phyloP scores from a whole-genome alignment of 2,113 vertebrate genomes.

The Ictalurus punctatus region DNA sequence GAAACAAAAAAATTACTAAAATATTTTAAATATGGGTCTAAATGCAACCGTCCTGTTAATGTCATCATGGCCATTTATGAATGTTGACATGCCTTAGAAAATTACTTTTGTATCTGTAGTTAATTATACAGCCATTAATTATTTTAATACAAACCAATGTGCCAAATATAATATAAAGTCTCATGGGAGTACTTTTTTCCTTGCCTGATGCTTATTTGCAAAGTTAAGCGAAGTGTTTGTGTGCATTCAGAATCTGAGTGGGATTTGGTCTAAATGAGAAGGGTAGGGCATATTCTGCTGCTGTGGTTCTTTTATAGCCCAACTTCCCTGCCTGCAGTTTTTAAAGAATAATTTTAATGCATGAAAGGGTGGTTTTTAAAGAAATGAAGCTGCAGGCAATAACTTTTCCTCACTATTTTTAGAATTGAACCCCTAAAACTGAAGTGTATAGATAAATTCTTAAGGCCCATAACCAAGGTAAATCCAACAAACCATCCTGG shows the following conservation, averaged over 20 bases:
- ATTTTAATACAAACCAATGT: slow-evolving; percentile 25
- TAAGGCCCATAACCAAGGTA: background rate
- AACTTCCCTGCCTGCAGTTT: slow-evolving; percentile 36
- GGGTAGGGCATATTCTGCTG: slow-evolving; percentile 50
- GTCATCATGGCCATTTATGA: slow-evolving; percentile 15
- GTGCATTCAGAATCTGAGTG: slow-evolving; percentile 37
- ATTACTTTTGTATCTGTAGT: slow-evolving; percentile 28
- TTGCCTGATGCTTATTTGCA: background rate
- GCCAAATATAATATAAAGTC: slow-evolving; percentile 45
- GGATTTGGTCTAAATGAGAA: slow-evolving; percentile 33
- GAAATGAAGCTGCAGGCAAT: background rate
- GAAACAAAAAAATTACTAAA: background rate
- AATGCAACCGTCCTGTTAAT: background rate
- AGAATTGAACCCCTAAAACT: background rate
- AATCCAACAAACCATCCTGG: background rate
- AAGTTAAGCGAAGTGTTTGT: slow-evolving; percentile 6
- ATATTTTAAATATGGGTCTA: background rate
- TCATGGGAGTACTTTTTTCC: slow-evolving; percentile 37
- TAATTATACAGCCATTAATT: slow-evolving; percentile 1
- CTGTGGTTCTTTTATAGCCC: slow-evolving; percentile 51
- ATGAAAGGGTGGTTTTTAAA: slow-evolving; percentile 22
- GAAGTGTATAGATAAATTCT: background rate
- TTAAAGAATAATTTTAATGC: slow-evolving; percentile 49
- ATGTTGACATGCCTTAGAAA: slow-evolving; percentile 19
- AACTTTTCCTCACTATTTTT: background rate